Evolutionary conservation across 2,888 invertebrate genomes (phyloP), one percentile per base, ranked within the genome.

Genomic region (Stenodema calcarata): DNA sequence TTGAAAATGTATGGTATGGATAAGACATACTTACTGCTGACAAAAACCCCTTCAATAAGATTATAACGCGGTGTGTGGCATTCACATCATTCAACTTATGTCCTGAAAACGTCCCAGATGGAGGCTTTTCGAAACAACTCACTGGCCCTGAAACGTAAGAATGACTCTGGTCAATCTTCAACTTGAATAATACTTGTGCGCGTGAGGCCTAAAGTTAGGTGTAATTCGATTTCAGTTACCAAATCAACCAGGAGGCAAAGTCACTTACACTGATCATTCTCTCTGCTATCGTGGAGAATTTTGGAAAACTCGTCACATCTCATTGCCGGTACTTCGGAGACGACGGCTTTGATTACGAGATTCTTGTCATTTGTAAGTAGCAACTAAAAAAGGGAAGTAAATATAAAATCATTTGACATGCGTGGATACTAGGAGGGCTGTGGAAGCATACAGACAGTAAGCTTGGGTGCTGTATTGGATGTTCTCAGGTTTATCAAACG

Each of bases 301-400:
- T 27, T 42, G 14, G 78, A 18, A 44, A 78, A 78, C 11, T 78
- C 78, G 18, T 78, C 78, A 50, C 80, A 41, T 80, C 30, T 47
- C 84, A 73, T 73, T 0, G 73, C 7, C 9, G 73, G 18, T 18
- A 86, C 76, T 7, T 62, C 62, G 23, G 47, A 70, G 1, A 86
- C 86, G 0, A 79, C 47, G 12, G 86, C 54, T 80, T 86, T 86
- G n/a, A 80, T 30, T 0, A 76, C 47, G 27, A 86, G 73, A 27
- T 86, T 86, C 35, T 86, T 86, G 30, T 86, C 86, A 28, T 85
- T 76, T 6, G 75, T 85, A n/a, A 85, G 54, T 12, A 85, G 27
- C 23, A 76, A 41, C 83, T 81, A 41, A 35, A 81, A 81, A 28
- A 62, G 1, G 12, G 6, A n/a, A 16, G 14, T 50, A 47, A 7